phyloP scores from a whole-genome alignment of 1,140 invertebrate species.

The Heliothis subflexa region DNA sequence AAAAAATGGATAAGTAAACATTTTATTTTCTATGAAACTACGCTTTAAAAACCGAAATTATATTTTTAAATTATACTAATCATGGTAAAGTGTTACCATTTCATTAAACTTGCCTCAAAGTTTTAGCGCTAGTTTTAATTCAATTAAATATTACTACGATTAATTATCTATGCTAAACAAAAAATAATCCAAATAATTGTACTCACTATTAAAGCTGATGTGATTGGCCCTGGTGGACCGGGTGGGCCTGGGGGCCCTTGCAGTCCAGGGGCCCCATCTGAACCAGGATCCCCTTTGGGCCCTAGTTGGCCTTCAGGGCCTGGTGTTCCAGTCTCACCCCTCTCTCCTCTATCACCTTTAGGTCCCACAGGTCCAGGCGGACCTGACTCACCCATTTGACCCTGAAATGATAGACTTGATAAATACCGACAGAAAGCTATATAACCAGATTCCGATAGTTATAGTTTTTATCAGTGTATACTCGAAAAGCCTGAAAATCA shows the following conservation, averaged over 20 bases:
- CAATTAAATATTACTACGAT: too few species aligned
- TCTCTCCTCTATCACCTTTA: conserved; percentile 88
- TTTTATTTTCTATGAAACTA: too few species aligned
- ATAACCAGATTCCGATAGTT: conserved; percentile 23
- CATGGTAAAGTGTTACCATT: too few species aligned
- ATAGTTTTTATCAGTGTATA: conserved; percentile 5
- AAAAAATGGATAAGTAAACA: too few species aligned
- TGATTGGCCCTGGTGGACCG: conserved; percentile 89
- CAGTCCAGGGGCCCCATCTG: conserved; percentile 89
- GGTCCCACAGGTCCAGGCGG: conserved; percentile 86
- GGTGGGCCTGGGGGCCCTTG: conserved; percentile 90
- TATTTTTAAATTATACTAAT: too few species aligned
- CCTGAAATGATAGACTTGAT: conserved; percentile 59
- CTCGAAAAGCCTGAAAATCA: too few species aligned
- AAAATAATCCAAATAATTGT: background rate
- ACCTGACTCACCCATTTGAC: conserved; percentile 89
- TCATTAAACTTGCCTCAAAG: too few species aligned
- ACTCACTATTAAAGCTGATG: conserved; percentile 82
- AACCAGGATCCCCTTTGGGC: conserved; percentile 89
- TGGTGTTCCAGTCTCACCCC: conserved; percentile 87
- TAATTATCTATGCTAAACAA: background rate
- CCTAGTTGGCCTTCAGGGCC: conserved; percentile 90
- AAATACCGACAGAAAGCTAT: conserved; percentile 10
- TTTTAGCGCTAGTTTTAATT: too few species aligned
- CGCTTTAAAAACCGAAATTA: too few species aligned